Evolutionary conservation across 35 echinoderm and acorn worm genomes (phyloP), one percentile per base, ranked within the genome.

Genomic region (Heliocidaris tuberculata): DNA sequence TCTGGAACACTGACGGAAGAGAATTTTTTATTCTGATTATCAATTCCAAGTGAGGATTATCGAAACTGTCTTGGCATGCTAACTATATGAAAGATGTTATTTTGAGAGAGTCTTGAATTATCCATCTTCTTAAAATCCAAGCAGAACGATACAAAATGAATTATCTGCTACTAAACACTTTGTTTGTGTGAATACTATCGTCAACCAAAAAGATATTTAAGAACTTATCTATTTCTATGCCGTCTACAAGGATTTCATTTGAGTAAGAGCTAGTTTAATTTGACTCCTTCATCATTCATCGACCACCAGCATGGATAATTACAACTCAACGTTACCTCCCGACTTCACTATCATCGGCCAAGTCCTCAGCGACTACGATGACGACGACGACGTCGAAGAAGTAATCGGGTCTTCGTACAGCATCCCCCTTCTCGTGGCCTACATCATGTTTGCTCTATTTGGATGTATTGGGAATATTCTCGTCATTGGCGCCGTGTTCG

Each of bases 401-500:
- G 87, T 89, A 11, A 24, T 47, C 11, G 87, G 87, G 32, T 89
- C 87, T 47, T 47, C 31, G 2, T 89, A 89, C 47, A 96, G 94
- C 59, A 87, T 96, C 12, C 48, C 59, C 16, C 94, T 98, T 13
- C 93, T 98, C 92, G 49, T 96, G 29, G 95, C 87, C 15, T 95
- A 94, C 52, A 31, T 97, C 16, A 88, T 86, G 15, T 90, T 98
- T 49, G 48, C 94, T 21, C 48, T 52, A 30, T 52, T 96, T 29
- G 97, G 97, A 19, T 85, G 94, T 11, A 85, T 98, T 15, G 97
- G 97, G 2, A 98, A 98, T 59, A 61, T 94, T 31, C 95, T 98
- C 31, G 96, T 98, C 9, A 95, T 98, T 32, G 97, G 96, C 7
- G 95, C 95, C 30, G 96, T 98, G 31, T 85, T 96, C 30, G 60